Conservation (phyloP, 1,140 invertebrate species). For the honey bee (Apis mellifera) region Amel_HAv3.1 CM009931.2:7370501-7371000, state of each 20-base stretch:
- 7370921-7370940: background rate
- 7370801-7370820: background rate
- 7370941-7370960: background rate
- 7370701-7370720: background rate
- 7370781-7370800: too few species aligned
- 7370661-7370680: background rate
- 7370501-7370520: background rate
- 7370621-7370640: background rate
- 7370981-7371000: too few species aligned
- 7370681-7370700: background rate
- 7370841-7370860: constrained; percentile 33
- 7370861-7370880: constrained; percentile 63
- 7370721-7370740: background rate
- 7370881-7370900: constrained; percentile 34
- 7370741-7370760: background rate
- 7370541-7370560: background rate
- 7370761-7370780: background rate
- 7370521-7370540: background rate
- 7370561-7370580: background rate
- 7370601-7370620: background rate
- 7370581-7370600: background rate
- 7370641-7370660: background rate
- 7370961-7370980: background rate
- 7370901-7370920: constrained; percentile 24
- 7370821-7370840: constrained; percentile 5